Evolutionary conservation across 2,113 vertebrate species (phyloP), one percentile per base, ranked within the genome.

Genomic region (Strix aluco): DNA sequence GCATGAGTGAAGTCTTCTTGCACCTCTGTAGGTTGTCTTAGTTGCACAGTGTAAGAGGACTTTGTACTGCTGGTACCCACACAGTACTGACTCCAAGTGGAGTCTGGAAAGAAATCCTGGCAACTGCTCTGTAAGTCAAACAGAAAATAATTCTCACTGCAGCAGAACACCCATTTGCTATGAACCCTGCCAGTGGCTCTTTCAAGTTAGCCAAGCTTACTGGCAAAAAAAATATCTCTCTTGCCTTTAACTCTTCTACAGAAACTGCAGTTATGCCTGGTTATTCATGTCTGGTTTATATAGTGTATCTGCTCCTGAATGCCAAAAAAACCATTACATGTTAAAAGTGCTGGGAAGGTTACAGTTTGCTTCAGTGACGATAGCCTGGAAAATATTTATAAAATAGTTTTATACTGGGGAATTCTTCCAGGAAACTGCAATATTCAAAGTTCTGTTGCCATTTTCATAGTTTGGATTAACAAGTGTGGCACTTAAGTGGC

Each of bases 341-440:
- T 74, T 88, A 51, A 49, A 92, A 95, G 77, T 54, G 26, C 54
- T 71, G 58, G 62, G 18, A 87, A 91, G 32, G 29, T 65, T 95
- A 49, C 51, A 21, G 29, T 93, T 94, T 90, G 67, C 79, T 78
- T 90, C 36, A 40, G 52, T 70, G 80, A 63, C 13, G 32, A 73
- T 55, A 93, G 47, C 40, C 63, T 92, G 80, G 47, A 96, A 95
- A 95, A 94, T 55, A 77, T 25, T 92, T 36, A 88, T 69, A 79
- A 73, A 84, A 81, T 49, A 85, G 10, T 62, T 42, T 88, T 75
- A 55, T 65, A 23, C 17, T 46, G 57, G 57, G 59, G 38, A 79
- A 86, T 86, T 88, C 42, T 83, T 85, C 36, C 51, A 84, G 86
- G 32, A 90, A 92, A 70, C 36, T 15, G 22, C 58, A 65, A 13